phyloP scores from a whole-genome alignment of 37 sponge, comb jelly and placozoan species.

The Cliona cf. orientalis region DNA sequence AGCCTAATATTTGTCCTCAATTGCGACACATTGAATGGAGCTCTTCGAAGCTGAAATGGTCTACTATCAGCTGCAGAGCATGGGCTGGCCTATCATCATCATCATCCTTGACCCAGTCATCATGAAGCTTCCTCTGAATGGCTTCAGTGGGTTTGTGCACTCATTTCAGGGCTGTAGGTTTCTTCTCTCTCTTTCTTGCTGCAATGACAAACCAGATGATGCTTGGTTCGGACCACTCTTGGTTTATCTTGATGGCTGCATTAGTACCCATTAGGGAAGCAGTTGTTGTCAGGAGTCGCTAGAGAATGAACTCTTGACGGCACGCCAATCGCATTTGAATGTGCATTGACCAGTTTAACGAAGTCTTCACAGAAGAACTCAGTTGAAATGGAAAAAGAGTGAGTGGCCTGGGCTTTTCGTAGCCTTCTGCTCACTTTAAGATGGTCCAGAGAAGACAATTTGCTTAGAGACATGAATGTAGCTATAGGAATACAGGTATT shows the following conservation, averaged over 20 bases:
- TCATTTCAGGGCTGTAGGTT: not conserved
- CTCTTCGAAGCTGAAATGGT: slow-evolving; percentile 17
- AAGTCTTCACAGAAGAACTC: not conserved
- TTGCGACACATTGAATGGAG: not conserved
- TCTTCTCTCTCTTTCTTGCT: not conserved
- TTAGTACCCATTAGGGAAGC: slow-evolving; percentile 6
- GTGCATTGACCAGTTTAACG: not conserved
- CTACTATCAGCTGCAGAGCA: slow-evolving; percentile 13
- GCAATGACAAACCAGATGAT: slow-evolving; percentile 8
- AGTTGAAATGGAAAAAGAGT: too few relatives aligned
- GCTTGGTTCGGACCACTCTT: not conserved
- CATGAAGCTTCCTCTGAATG: not conserved
- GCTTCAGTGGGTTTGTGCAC: not conserved
- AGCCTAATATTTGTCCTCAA: not conserved
- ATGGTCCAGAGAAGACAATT: too few relatives aligned
- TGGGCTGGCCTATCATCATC: not conserved
- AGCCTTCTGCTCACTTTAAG: too few relatives aligned
- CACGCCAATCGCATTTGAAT: slow-evolving; percentile 8
- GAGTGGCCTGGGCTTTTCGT: too few relatives aligned
- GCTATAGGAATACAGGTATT: too few relatives aligned
- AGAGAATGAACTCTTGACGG: not conserved
- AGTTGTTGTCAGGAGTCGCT: not conserved
- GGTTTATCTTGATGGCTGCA: not conserved
- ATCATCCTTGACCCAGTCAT: not conserved
- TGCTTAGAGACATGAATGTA: too few relatives aligned